Conservation (phyloP, 2,797 vertebrate species). For the Sorex maritimensis region DNA sequence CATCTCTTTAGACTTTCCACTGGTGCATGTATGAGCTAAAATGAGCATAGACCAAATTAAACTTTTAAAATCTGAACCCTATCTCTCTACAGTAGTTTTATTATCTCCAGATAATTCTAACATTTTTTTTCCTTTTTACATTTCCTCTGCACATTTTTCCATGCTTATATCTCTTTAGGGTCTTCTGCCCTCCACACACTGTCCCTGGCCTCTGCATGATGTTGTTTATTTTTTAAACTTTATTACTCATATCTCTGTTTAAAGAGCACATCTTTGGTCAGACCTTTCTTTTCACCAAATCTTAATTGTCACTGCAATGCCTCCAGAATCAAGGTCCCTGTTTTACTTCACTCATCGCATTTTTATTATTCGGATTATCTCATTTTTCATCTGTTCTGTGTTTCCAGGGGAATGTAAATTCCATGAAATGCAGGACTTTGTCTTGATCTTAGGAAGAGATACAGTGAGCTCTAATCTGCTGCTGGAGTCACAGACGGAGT, state of each 20-base stretch:
- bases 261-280: background rate
- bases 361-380: slow-evolving; percentile 27
- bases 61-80: background rate
- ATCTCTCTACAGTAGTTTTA: background rate
- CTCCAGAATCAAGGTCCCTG: background rate
- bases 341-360: background rate
- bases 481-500: no score
- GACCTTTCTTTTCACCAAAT: background rate
- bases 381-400: slow-evolving; percentile 31
- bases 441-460: no score
- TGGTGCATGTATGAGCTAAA: background rate
- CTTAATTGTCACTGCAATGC: background rate
- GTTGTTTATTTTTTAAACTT: background rate
- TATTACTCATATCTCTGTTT: slow-evolving; percentile 34
- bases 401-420: background rate
- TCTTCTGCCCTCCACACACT: background rate
- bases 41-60: slow-evolving; percentile 29
- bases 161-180: background rate
- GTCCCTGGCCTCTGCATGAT: no score
- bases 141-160: slow-evolving; percentile 18
- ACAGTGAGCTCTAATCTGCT: no score
- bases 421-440: no score
- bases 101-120: background rate
- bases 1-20: background rate
- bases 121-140: background rate